Percentiles rank a stretch among this genome's conserved stretches.
Evolutionary conservation across 92 coral and sea anemone genomes (phyloP).

Genomic region (Pocillopora meandrina): DNA sequence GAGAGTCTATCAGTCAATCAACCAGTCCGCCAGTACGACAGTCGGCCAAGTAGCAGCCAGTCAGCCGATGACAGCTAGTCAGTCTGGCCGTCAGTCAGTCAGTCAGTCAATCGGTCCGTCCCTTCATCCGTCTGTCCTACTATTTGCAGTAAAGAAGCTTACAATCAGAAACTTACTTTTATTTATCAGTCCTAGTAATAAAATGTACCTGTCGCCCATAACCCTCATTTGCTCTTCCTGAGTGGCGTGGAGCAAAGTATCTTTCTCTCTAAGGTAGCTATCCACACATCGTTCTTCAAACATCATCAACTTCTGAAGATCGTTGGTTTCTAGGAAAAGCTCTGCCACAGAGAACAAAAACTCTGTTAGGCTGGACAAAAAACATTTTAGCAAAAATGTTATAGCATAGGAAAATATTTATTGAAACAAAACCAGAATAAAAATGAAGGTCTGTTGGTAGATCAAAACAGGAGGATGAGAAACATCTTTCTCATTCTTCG

Average conservation of each 20-base stretch:
- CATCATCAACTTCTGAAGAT: constrained; percentile 62
- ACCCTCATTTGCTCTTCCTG: constrained; percentile 76
- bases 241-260: constrained; percentile 83
- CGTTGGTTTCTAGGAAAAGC: constrained; percentile 67
- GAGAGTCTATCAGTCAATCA: neutral
- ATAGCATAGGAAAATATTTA: too few relatives aligned
- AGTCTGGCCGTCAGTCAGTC: neutral
- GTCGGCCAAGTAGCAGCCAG: neutral
- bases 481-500: too few relatives aligned
- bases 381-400: too few relatives aligned
- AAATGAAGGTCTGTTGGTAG: too few relatives aligned
- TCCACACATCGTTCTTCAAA: constrained; percentile 88
- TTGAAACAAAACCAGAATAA: too few relatives aligned
- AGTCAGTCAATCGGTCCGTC: neutral
- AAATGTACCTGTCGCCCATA: constrained; percentile 72
- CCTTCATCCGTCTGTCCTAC: neutral
- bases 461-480: too few relatives aligned
- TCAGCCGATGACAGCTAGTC: neutral
- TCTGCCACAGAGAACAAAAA: constrained; percentile 28
- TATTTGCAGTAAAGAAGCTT: too few relatives aligned
- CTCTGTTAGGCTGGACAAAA: neutral
- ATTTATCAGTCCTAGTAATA: too few relatives aligned
- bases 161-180: neutral
- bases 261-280: constrained; percentile 68
- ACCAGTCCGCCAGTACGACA: neutral